Evolutionary conservation across 1,140 invertebrate genomes (phyloP).

Genomic region (Mesaphorura yosii): DNA sequence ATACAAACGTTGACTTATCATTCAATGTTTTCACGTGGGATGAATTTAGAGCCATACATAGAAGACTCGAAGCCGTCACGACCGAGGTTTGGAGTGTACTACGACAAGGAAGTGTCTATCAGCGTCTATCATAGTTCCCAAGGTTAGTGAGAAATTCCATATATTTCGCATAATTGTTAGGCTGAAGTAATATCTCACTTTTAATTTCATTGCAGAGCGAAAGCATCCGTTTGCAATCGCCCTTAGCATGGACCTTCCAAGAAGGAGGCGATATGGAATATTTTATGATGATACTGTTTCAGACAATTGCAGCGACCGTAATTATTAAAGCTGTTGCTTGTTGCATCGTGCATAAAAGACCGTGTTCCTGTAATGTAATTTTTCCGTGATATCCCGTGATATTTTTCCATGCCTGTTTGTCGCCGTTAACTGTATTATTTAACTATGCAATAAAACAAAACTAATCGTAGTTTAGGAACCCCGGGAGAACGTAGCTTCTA

Average conservation of each 20-base stretch:
- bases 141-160: not conserved
- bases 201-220: not conserved
- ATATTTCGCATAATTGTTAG: not conserved
- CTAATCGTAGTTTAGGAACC: too few relatives aligned
- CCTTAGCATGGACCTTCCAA: not conserved
- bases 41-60: not conserved
- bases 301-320: too few relatives aligned
- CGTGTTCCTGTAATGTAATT: too few relatives aligned
- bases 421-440: too few relatives aligned
- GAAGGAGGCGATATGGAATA: not conserved
- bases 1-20: not conserved
- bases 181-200: not conserved
- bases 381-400: too few relatives aligned
- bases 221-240: not conserved
- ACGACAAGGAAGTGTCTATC: constrained; percentile 1
- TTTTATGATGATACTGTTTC: constrained; percentile 2
- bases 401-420: too few relatives aligned
- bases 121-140: not conserved
- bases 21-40: not conserved
- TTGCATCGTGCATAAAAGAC: too few relatives aligned
- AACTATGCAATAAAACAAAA: too few relatives aligned
- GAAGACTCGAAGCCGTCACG: not conserved
- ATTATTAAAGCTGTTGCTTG: too few relatives aligned
- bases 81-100: constrained; percentile 5
- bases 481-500: too few relatives aligned